phyloP scores from a whole-genome alignment of 1,140 invertebrate species.

The Bilobella aurantiaca region DNA sequence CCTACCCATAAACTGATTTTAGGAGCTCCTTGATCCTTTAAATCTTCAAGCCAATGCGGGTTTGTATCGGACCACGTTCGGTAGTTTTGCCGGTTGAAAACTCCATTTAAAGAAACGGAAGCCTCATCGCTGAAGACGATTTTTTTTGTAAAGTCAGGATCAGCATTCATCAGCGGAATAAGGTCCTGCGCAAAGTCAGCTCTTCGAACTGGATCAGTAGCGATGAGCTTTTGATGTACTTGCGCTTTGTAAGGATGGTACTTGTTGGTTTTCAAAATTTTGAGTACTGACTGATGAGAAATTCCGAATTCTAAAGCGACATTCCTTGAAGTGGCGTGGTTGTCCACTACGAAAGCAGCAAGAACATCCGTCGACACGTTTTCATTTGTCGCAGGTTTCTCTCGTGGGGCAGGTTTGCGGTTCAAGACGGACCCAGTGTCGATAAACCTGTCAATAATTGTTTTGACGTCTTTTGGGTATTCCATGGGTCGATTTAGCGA shows the following conservation, averaged over 20 bases:
- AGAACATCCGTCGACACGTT: background rate
- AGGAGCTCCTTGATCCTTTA: slow-evolving; percentile 36
- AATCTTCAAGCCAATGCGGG: slow-evolving; percentile 32
- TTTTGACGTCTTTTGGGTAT: too few relatives aligned
- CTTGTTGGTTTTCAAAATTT: background rate
- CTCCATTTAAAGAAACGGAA: slow-evolving; percentile 35
- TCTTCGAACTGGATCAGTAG: background rate
- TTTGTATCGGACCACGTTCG: slow-evolving; percentile 34
- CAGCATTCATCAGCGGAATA: background rate
- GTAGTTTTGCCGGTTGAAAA: slow-evolving; percentile 28
- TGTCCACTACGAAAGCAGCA: background rate
- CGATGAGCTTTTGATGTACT: background rate
- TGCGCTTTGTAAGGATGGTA: slow-evolving; percentile 3
- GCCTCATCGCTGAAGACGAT: slow-evolving; percentile 21
- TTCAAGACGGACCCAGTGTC: too few relatives aligned
- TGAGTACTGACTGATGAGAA: background rate
- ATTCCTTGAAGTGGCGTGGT: background rate
- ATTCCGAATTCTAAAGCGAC: background rate
- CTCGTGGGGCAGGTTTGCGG: too few relatives aligned
- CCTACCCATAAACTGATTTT: slow-evolving; percentile 39
- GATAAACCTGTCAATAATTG: too few relatives aligned
- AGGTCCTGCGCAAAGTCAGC: background rate
- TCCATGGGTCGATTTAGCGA: too few relatives aligned
- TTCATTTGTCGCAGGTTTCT: too few relatives aligned
- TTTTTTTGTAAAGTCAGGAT: background rate